Base-by-base conservation (phyloP, 1,140 invertebrate species). In the Drosophila seguyi region DNA sequence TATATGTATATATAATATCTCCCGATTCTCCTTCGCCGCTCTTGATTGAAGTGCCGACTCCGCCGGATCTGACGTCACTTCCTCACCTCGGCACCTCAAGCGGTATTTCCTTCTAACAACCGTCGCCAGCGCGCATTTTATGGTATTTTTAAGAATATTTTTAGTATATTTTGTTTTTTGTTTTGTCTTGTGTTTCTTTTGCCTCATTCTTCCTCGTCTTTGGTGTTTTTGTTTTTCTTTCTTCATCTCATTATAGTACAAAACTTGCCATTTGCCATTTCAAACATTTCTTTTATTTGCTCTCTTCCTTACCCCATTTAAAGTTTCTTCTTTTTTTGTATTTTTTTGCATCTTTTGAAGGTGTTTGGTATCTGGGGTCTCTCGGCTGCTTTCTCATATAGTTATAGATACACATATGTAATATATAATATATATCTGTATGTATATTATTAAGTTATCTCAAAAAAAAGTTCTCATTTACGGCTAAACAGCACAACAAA, bases 401-500 rank as follows among this genome's bases (percentile, higher is more conserved):
- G 55, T 60, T 81, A 50, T 79, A 59, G 52, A 67, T 75, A 75
- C 67, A 75, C 73, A 63, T 62, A 63, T 39, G 31, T 53, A 53
- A 47, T 57, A 44, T 57, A 27, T 69, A 69, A 52, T 67, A 69
- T 67, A 69, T 69, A 53, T 62, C 36, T 67, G 55, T 31, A 56
- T 69, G 41, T 61, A 53, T 66, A 48, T 41, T 69, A 61, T 75
- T 55, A 72, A 62, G 56, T 74, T 65, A 75, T 71, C 65, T 81
- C 73, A 81, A 77, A 81, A 81, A 81, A 84, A 72, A 59, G 47
- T 41, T 65, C 45, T 80, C 57, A 67, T 75, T 80, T 80, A 82
- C 80, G 75, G 58, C 80, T 79, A 82, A 61, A 65, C 80, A 68
- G 74, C 79, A 82, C 81, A 79, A 79, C 71, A 80, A 83, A 80